Evolutionary conservation across 2,888 invertebrate genomes (phyloP).

Genomic region (Thera obeliscata): DNA sequence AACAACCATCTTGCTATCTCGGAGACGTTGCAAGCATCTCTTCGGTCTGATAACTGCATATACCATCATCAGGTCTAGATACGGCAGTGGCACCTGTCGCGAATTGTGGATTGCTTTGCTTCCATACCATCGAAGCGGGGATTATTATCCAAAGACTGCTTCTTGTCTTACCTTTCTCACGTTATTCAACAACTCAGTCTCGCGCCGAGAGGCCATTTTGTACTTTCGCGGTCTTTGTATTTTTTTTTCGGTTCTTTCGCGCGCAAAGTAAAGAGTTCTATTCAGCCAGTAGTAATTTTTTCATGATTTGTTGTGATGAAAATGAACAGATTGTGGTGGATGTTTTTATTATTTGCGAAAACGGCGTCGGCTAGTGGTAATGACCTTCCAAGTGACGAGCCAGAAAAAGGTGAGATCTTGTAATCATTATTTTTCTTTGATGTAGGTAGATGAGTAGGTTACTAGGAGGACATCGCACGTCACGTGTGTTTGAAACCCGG

Average conservation of each 20-base stretch:
- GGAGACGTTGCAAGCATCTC: conserved; percentile 45
- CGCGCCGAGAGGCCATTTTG: conserved; percentile 66
- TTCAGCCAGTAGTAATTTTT: conserved; percentile 51
- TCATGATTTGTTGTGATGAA: conserved; percentile 71
- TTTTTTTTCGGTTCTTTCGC: conserved; percentile 40
- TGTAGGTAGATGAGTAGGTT: too few species aligned
- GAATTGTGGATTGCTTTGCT: conserved; percentile 42
- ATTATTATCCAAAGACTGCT: conserved; percentile 77
- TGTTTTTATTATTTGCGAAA: conserved; percentile 79
- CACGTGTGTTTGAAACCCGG: too few species aligned
- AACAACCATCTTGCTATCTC: conserved; percentile 20
- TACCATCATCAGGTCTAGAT: conserved; percentile 25
- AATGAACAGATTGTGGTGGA: conserved; percentile 82
- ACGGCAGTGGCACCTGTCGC: conserved; percentile 52
- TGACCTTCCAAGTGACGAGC: conserved; percentile 62
- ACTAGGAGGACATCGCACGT: too few species aligned
- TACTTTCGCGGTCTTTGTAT: conserved; percentile 46
- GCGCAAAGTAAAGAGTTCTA: conserved; percentile 34
- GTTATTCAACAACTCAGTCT: conserved; percentile 72
- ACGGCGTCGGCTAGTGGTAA: conserved; percentile 78
- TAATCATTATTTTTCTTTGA: too few species aligned
- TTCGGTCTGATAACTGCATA: conserved; percentile 70
- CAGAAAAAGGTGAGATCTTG: conserved; percentile 72
- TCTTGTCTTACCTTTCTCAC: conserved; percentile 68
- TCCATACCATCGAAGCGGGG: conserved; percentile 62